Evolutionary conservation across 2,113 vertebrate genomes (phyloP).

Genomic region (Corydoras maculifer): DNA sequence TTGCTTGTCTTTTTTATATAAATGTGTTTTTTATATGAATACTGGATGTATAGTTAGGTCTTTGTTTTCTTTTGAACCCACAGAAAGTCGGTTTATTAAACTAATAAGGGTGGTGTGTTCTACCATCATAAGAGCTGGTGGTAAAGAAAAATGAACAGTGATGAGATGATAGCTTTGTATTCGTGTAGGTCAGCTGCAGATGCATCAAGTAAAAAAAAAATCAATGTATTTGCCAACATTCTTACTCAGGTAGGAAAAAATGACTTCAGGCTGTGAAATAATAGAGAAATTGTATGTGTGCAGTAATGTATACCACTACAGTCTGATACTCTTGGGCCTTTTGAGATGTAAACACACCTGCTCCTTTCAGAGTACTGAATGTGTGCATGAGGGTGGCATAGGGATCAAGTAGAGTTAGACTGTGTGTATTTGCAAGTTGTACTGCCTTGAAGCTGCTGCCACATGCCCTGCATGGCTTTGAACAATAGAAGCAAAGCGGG

Average conservation of each 20-base stretch:
- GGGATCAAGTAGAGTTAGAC: slow-evolving; percentile 16
- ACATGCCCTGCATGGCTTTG: neutral
- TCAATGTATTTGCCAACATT: too few species aligned
- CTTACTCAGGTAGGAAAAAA: neutral
- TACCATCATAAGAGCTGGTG: too few species aligned
- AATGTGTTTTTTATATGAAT: too few species aligned
- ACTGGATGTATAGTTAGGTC: too few species aligned
- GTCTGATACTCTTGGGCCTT: neutral
- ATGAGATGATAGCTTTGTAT: too few species aligned
- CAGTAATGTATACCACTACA: neutral
- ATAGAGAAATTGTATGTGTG: neutral
- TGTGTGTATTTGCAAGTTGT: slow-evolving; percentile 12
- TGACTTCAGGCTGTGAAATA: neutral
- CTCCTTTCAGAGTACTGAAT: slow-evolving; percentile 20
- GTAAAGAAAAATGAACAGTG: too few species aligned
- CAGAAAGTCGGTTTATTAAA: too few species aligned
- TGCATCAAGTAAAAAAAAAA: neutral
- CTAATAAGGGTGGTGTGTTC: too few species aligned
- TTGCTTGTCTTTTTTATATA: too few species aligned
- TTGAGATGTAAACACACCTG: slow-evolving; percentile 28
- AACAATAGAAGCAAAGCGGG: slow-evolving; percentile 5
- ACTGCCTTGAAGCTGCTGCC: neutral
- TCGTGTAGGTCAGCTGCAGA: too few species aligned
- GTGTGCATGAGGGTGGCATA: slow-evolving; percentile 4
- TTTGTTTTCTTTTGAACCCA: too few species aligned